Evolutionary conservation across 2,113 vertebrate genomes (phyloP).

Genomic region (Orycteropus afer): DNA sequence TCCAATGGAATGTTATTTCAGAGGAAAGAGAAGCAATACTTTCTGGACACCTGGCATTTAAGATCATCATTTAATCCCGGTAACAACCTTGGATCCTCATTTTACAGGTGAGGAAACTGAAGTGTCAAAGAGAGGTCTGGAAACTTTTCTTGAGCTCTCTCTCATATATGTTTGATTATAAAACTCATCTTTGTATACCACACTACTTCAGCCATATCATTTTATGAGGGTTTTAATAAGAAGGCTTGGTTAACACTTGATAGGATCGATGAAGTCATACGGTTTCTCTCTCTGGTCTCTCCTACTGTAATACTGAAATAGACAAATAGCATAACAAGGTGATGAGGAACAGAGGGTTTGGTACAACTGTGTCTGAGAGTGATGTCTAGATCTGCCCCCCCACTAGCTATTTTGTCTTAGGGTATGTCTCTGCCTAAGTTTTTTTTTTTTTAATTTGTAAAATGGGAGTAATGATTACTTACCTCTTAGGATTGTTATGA

Average conservation of each 20-base stretch:
- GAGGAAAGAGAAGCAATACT: neutral
- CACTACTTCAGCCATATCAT: neutral
- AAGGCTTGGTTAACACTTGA: neutral
- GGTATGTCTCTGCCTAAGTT: neutral
- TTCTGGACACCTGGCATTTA: neutral
- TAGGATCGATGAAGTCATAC: neutral
- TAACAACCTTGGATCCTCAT: neutral
- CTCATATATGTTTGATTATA: neutral
- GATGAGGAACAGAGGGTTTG: neutral
- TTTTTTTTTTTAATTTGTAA: neutral
- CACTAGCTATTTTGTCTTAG: neutral
- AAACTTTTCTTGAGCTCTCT: neutral
- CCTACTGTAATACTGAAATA: neutral
- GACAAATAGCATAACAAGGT: neutral
- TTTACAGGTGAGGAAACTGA: slow-evolving; percentile 9
- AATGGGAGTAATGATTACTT: neutral
- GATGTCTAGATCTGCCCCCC: neutral
- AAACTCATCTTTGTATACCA: neutral
- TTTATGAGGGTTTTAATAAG: slow-evolving; percentile 40
- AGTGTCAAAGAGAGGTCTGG: neutral
- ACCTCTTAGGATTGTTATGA: neutral
- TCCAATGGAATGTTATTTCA: neutral
- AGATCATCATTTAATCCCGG: neutral
- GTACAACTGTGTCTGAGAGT: neutral
- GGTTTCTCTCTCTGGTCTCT: neutral